Conservation (phyloP, 2,113 vertebrate genomes). For the Aldabrachelys gigantea region DNA sequence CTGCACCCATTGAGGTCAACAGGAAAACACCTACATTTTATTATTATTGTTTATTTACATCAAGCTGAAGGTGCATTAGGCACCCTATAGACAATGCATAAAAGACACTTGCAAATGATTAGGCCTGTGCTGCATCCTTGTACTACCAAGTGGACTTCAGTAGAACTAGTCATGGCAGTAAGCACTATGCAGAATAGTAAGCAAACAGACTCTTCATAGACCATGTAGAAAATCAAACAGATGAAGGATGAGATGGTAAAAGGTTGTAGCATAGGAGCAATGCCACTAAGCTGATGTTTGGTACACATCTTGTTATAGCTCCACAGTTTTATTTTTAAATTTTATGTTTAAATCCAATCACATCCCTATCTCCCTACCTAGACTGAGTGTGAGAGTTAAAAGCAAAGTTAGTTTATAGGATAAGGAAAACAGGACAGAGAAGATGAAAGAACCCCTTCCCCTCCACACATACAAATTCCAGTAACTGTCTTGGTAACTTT, state of each 20-base stretch:
- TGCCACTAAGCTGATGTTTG: background rate
- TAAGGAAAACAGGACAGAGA: background rate
- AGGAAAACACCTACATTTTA: background rate
- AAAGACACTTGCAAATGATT: background rate
- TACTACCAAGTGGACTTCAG: background rate
- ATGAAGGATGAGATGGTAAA: background rate
- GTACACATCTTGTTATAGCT: background rate
- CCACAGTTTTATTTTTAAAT: background rate
- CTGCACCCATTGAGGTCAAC: background rate
- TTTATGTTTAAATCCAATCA: background rate
- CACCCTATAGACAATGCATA: background rate
- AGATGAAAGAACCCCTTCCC: background rate
- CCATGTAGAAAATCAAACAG: background rate
- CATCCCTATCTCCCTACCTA: background rate
- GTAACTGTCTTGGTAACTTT: background rate
- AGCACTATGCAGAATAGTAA: background rate
- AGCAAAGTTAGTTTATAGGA: background rate
- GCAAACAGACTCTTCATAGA: background rate
- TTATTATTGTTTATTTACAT: constrained; percentile 3
- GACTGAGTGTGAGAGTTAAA: background rate
- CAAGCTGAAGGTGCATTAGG: background rate
- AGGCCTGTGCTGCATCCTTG: background rate
- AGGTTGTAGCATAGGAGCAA: background rate
- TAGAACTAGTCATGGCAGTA: background rate
- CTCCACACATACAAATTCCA: rapidly evolving